These are phyloP conservation scores for Acrossocheilus fasciatus DNA, from an alignment of 2,797 vertebrate genomes.

Conservation along the genomic window DNA sequence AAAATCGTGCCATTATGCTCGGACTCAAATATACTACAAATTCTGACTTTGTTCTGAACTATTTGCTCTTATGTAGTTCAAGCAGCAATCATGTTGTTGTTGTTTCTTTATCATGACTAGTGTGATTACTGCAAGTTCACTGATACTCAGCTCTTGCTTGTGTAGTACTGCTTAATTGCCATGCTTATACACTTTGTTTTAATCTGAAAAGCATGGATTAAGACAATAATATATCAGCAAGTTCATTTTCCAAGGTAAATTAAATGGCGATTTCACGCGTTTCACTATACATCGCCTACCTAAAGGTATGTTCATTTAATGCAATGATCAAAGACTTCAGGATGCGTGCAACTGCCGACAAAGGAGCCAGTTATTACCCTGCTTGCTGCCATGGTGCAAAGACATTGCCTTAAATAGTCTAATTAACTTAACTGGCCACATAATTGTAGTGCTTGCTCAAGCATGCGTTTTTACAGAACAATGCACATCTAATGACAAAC, in stretches of 20 bases:
- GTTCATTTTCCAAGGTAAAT: neutral
- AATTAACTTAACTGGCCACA: conserved; percentile 76
- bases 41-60: neutral
- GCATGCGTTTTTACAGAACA: conserved; percentile 73
- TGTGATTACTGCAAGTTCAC: neutral
- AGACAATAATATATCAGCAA: neutral
- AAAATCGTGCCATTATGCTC: neutral
- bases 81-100: neutral
- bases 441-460: conserved; percentile 77
- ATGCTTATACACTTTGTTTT: neutral
- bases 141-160: neutral
- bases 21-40: neutral
- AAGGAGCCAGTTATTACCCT: conserved; percentile 30
- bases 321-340: conserved; percentile 3
- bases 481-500: conserved; percentile 79
- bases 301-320: conserved; percentile 5
- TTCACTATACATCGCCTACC: conserved; percentile 48
- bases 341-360: neutral
- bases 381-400: conserved; percentile 42
- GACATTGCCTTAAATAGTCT: conserved; percentile 67
- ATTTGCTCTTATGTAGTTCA: neutral
- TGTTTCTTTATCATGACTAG: neutral
- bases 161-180: neutral
- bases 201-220: neutral
- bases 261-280: neutral